Evolutionary conservation across 2,113 vertebrate species (phyloP).

Genomic region (Porphyrio hochstetteri): DNA sequence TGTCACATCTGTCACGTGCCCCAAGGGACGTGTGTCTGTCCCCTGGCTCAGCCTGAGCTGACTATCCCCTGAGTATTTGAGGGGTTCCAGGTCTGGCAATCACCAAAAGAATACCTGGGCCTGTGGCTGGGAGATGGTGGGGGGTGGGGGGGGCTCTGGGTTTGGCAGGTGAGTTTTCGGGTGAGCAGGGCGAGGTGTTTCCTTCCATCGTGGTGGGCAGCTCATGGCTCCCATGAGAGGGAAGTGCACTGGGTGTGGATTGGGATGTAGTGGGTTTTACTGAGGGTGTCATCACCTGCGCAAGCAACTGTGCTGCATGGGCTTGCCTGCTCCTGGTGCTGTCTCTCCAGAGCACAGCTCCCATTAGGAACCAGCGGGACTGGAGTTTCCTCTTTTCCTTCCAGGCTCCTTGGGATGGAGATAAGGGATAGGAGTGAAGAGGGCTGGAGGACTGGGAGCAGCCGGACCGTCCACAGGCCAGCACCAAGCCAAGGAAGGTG

Average conservation of each 20-base stretch:
- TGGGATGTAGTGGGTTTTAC: neutral
- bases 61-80: fast-evolving
- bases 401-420: neutral
- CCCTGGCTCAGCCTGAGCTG: neutral
- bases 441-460: neutral
- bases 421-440: neutral
- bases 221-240: neutral
- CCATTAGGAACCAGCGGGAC: neutral
- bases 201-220: neutral
- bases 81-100: neutral
- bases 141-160: fast-evolving
- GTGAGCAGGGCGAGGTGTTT: no score
- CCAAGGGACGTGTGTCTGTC: neutral
- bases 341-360: neutral
- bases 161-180: neutral
- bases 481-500: neutral
- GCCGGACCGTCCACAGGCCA: neutral
- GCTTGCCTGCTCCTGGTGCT: neutral
- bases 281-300: neutral
- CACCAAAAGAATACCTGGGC: neutral
- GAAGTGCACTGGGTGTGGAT: neutral
- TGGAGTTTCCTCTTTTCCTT: conserved; percentile 28
- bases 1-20: neutral
- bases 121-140: neutral
- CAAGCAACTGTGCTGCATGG: neutral